phyloP scores from a whole-genome alignment of 1,140 invertebrate genomes.

The Euura lappo region DNA sequence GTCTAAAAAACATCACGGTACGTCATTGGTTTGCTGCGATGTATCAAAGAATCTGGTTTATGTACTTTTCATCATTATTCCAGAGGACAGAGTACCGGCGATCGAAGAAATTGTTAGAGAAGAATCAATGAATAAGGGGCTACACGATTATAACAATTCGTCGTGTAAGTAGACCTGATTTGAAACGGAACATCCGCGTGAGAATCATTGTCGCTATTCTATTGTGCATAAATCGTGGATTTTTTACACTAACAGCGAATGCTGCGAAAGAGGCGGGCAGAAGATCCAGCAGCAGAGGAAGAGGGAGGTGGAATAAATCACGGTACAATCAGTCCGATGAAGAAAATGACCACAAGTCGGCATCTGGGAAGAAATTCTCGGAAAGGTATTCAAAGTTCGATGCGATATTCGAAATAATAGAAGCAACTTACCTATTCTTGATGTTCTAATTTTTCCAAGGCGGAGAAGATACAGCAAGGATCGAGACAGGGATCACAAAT shows the following conservation, averaged over 20 bases:
- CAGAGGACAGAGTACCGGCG: constrained; percentile 51
- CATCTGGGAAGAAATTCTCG: background rate
- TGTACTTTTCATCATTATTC: constrained; percentile 20
- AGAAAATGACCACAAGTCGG: background rate
- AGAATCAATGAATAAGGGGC: constrained; percentile 47
- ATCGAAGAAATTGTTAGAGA: constrained; percentile 59
- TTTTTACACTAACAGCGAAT: background rate
- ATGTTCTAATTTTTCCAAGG: background rate
- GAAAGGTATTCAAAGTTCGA: background rate
- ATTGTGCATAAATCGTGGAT: background rate
- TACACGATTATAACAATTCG: background rate
- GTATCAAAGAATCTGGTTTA: constrained; percentile 26
- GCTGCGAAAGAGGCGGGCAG: background rate
- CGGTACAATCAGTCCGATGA: background rate
- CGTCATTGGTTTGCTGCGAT: background rate
- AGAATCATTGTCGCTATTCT: constrained; percentile 22
- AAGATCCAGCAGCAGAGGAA: background rate
- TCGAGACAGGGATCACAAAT: constrained; percentile 13
- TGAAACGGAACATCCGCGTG: background rate
- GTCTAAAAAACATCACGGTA: constrained; percentile 17
- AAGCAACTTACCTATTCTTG: background rate
- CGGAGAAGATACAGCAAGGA: constrained; percentile 13
- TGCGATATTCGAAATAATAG: background rate
- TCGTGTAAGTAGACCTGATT: constrained; percentile 3
- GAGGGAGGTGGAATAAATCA: background rate